Evolutionary conservation across 1,140 invertebrate genomes (phyloP).

Genomic region (Oppia nitens): DNA sequence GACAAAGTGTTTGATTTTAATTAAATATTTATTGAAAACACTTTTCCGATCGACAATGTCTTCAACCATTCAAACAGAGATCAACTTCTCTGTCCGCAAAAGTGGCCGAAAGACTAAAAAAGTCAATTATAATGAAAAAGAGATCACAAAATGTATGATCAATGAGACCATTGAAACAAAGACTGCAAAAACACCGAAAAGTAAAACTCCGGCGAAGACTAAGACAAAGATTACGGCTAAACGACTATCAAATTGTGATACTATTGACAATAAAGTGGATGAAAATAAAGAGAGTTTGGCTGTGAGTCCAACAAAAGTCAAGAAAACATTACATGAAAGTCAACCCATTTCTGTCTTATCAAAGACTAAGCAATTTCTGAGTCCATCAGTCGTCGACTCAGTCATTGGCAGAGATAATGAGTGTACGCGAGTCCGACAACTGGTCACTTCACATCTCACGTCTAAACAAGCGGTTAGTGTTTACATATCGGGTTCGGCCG

Average conservation of each 20-base stretch:
- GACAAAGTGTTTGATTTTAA: constrained; percentile 22
- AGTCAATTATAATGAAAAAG: not conserved
- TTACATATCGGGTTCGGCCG: constrained; percentile 86
- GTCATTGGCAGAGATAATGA: constrained; percentile 63
- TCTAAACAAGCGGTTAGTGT: constrained; percentile 53
- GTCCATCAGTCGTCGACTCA: not conserved
- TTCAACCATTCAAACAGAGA: constrained; percentile 6
- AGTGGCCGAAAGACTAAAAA: not conserved
- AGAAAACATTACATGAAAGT: not conserved
- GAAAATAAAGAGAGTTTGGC: not conserved
- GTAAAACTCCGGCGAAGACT: not conserved
- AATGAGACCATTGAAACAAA: not conserved
- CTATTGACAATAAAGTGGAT: too few relatives aligned
- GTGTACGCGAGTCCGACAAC: constrained; percentile 44
- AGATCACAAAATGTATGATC: not conserved
- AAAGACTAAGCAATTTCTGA: constrained; percentile 1
- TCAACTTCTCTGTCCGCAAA: not conserved
- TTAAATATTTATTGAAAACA: not conserved
- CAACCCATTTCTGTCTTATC: not conserved
- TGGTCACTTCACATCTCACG: constrained; percentile 47
- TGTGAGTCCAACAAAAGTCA: not conserved
- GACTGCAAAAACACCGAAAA: not conserved
- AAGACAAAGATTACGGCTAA: not conserved
- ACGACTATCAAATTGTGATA: not conserved
- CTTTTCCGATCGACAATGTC: not conserved